Conservation (phyloP, 2,888 invertebrate genomes). For the Drosophila helvetica region DNA sequence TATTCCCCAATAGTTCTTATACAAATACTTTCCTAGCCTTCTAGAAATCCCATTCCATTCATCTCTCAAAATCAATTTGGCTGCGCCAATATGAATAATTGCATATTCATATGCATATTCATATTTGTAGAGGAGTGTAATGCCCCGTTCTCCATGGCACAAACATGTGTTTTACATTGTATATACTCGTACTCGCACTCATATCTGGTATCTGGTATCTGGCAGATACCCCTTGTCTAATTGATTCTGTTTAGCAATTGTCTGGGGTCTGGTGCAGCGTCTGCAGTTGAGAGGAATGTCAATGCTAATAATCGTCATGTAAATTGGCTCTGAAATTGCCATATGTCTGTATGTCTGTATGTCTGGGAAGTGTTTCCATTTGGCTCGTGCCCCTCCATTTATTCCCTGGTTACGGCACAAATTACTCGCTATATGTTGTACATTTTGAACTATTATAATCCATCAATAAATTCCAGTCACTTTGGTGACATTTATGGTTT, state of each 20-base stretch:
- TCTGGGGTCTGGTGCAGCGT: conserved; percentile 48
- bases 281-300: conserved; percentile 67
- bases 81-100: conserved; percentile 44
- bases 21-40: neutral
- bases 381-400: conserved; percentile 19
- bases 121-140: conserved; percentile 31
- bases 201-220: conserved; percentile 17
- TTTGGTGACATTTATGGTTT: conserved; percentile 75
- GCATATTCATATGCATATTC: conserved; percentile 48
- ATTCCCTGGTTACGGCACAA: neutral
- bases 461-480: conserved; percentile 76
- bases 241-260: conserved; percentile 77
- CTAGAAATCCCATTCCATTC: neutral
- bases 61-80: conserved; percentile 47
- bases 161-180: conserved; percentile 14
- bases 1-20: neutral
- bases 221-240: conserved; percentile 65
- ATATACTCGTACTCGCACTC: neutral
- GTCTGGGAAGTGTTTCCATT: conserved; percentile 41
- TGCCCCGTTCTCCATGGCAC: conserved; percentile 13
- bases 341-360: conserved; percentile 56
- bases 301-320: conserved; percentile 78
- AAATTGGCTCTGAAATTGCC: conserved; percentile 72
- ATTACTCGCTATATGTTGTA: neutral
- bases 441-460: conserved; percentile 60